Evolutionary conservation across 2,888 invertebrate genomes (phyloP), one percentile per base, ranked within the genome.

Genomic region (Smittia aterrima): DNA sequence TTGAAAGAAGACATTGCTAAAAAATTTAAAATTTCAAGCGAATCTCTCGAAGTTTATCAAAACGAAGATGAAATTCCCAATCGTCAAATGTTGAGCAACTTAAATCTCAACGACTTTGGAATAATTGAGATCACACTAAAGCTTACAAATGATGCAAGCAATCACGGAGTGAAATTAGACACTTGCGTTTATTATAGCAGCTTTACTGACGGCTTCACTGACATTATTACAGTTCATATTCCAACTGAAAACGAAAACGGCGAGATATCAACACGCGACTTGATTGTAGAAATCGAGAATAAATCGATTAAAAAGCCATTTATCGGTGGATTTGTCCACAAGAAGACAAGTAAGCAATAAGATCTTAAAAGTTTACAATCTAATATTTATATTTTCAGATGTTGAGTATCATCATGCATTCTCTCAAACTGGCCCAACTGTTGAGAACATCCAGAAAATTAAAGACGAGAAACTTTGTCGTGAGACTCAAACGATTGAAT

Each of bases 261-360:
- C 2, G 79, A 81, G 76, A 79, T 79, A 0, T 77, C 77, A 24
- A 78, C 80, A 1, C 85, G 83, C 77, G 84, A 84, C 70, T 80
- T 88, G 16, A 84, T 87, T 13, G 87, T 88, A 0, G 86, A 87
- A 80, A 86, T 89, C 76, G 85, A 86, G 77, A 86, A 87, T 78
- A 82, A 84, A 47, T 79, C 83, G 0, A 89, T 90, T 41, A 79
- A 85, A 53, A 95, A 95, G 79, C 92, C 93, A 0, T 92, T 89
- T 83, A 82, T 91, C 77, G 93, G 95, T 70, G 96, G 96, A 38
- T 96, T 91, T 82, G 85, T 86, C 75, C 87, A 96, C 81, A 87
- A 86, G 77, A 80, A 85, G 71, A 92, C 90, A 74, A 89, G 90
- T 22, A 85, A 80, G 71, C 1, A 20, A n/a, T 13, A 4, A 16